Percentiles rank a stretch among this genome's conserved stretches.
Evolutionary conservation across 2,888 invertebrate species (phyloP).

Genomic region (Lamellibrachia satsuma): DNA sequence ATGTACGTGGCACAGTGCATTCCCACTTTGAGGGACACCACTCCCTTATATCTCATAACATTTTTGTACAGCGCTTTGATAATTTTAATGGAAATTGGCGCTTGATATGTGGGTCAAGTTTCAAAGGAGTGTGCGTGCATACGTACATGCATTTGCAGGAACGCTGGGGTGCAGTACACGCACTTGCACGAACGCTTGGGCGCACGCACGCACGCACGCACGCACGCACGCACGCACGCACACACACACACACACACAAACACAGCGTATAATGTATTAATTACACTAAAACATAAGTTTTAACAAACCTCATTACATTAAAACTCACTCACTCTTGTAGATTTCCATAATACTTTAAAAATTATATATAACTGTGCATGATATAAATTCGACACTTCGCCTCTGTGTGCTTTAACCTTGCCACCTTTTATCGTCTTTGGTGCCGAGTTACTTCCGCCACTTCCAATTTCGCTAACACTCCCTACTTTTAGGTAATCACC

Average conservation of each 20-base stretch:
- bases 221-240: not conserved
- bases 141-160: not conserved
- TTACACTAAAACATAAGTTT: no score
- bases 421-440: no score
- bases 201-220: not conserved
- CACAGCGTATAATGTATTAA: no score
- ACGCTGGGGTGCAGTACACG: not conserved
- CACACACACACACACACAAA: not conserved
- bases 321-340: no score
- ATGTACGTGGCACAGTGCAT: not conserved
- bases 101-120: not conserved
- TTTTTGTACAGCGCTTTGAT: not conserved
- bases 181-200: not conserved
- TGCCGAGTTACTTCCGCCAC: no score
- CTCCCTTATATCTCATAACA: not conserved
- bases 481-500: no score
- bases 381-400: no score
- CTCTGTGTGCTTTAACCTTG: no score
- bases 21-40: not conserved
- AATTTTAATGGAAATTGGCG: not conserved
- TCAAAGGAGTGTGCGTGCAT: not conserved
- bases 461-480: no score
- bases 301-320: no score
- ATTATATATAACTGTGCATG: no score
- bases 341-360: no score